Evolutionary conservation across 2,113 vertebrate species (phyloP).

Genomic region (Scopus umbretta): DNA sequence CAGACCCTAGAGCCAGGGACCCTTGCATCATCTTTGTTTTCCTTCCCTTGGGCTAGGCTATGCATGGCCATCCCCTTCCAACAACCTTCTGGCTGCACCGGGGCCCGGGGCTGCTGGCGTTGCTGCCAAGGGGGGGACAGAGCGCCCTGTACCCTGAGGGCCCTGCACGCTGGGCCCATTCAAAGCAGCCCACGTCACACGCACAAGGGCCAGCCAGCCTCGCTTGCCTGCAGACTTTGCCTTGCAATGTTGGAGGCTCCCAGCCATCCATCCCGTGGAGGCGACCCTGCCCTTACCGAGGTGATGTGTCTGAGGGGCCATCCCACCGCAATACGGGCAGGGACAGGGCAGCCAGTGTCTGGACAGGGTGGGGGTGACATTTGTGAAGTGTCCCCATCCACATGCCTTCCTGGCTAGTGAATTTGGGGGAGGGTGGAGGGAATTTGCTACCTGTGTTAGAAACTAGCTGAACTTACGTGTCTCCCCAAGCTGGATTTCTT

Average conservation of each 20-base stretch:
- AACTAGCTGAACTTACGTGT: conserved; percentile 7
- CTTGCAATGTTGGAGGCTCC: background rate
- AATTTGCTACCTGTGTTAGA: conserved; percentile 37
- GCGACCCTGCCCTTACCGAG: background rate
- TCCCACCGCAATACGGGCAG: background rate
- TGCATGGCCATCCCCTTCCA: background rate
- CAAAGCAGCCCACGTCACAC: background rate
- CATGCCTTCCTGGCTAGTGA: conserved; percentile 25
- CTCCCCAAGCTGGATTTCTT: conserved; percentile 50
- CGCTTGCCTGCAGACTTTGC: background rate
- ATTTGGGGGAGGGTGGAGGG: conserved; percentile 12
- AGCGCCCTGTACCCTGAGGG: background rate
- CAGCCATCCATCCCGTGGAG: background rate
- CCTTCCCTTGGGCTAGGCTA: background rate
- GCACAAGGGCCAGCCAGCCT: background rate
- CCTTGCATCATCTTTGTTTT: background rate
- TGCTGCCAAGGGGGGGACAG: background rate
- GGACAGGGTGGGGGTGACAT: background rate
- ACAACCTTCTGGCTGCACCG: background rate
- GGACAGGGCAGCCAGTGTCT: background rate
- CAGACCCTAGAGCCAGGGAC: background rate
- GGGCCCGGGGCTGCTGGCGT: background rate
- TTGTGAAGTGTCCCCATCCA: background rate
- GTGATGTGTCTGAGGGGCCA: background rate
- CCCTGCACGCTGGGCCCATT: background rate